phyloP scores from a whole-genome alignment of 1,140 invertebrate genomes.

The Drosophila arawakana region DNA sequence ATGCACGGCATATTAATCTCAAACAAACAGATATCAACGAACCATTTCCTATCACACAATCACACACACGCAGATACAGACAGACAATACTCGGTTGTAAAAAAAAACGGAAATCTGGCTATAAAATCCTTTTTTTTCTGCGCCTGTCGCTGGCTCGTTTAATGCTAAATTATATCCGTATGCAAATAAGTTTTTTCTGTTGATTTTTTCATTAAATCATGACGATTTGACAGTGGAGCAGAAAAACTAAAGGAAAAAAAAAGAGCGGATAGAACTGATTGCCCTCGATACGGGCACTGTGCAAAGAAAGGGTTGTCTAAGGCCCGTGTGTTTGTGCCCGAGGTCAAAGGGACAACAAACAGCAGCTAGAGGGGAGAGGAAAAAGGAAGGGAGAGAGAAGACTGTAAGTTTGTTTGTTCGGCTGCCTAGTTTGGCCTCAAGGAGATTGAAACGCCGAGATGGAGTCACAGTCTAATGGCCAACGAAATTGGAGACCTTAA shows the following conservation, averaged over 20 bases:
- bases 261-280: conserved; percentile 22
- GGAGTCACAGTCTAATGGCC: conserved; percentile 48
- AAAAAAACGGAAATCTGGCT: conserved; percentile 64
- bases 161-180: conserved; percentile 83
- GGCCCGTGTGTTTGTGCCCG: conserved; percentile 17
- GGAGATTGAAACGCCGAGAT: conserved; percentile 11
- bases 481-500: conserved; percentile 51
- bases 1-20: conserved; percentile 82
- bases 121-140: conserved; percentile 69
- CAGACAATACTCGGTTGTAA: conserved; percentile 33
- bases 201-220: conserved; percentile 83
- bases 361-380: neutral
- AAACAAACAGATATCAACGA: conserved; percentile 78
- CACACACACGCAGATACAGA: conserved; percentile 34
- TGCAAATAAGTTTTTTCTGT: conserved; percentile 80
- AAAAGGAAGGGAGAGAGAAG: conserved; percentile 1
- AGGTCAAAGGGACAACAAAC: conserved; percentile 19
- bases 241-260: neutral
- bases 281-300: conserved; percentile 55
- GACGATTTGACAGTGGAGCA: conserved; percentile 71
- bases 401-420: conserved; percentile 70
- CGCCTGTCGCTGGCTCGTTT: conserved; percentile 62
- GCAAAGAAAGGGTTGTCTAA: conserved; percentile 55
- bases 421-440: conserved; percentile 21
- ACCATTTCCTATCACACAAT: conserved; percentile 66